phyloP scores from a whole-genome alignment of 1,140 invertebrate genomes.

The Halictus rubicundus region DNA sequence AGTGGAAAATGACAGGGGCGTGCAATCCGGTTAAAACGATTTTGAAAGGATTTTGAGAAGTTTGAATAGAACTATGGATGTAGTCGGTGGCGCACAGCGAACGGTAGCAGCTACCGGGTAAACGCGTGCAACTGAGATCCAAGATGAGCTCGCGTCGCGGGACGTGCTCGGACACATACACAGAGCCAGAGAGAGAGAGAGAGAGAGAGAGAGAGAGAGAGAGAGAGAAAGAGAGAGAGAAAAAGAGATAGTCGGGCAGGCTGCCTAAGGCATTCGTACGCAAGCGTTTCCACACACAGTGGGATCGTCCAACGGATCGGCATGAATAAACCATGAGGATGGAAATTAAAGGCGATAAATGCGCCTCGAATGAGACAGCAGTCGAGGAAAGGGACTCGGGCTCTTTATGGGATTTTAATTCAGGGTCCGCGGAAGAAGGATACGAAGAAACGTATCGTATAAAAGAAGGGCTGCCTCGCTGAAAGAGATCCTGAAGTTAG shows the following conservation, averaged over 20 bases:
- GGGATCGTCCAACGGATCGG: conserved; percentile 47
- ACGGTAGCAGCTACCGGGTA: neutral
- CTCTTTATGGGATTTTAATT: conserved; percentile 76
- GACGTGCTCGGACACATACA: conserved; percentile 11
- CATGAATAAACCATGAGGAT: conserved; percentile 77
- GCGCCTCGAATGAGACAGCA: conserved; percentile 70
- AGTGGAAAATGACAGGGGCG: conserved; percentile 9
- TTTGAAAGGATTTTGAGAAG: conserved; percentile 9
- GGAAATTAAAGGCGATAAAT: conserved; percentile 79
- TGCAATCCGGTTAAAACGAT: neutral
- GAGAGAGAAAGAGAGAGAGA: neutral
- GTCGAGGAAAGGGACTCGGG: conserved; percentile 64
- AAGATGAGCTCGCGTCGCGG: conserved; percentile 35
- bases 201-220: neutral
- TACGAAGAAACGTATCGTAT: conserved; percentile 23
- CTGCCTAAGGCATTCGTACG: neutral
- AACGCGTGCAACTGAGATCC: conserved; percentile 23
- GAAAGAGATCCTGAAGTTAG: conserved; percentile 10
- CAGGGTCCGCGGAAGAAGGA: conserved; percentile 52
- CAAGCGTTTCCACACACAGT: conserved; percentile 35
- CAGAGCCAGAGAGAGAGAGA: neutral
- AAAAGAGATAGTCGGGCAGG: too few species aligned
- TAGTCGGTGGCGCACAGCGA: neutral
- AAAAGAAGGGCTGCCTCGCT: neutral
- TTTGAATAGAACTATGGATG: conserved; percentile 31